These are phyloP conservation scores for Coecobrya sp. DNA, from an alignment of 2,888 invertebrate species.

Conservation along the genomic window DNA sequence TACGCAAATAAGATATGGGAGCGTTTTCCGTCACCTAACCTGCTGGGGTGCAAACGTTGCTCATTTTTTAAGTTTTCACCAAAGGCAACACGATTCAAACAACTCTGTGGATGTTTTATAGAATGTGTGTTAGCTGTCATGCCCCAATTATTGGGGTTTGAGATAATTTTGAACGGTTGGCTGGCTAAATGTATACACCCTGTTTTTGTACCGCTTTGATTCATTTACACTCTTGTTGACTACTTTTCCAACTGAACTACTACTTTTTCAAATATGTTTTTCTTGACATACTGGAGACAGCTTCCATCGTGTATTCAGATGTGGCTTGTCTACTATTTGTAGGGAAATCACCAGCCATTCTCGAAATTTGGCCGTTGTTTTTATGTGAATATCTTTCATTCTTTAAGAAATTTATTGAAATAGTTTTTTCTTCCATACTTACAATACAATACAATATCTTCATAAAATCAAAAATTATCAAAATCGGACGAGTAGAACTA, in stretches of 20 bases:
- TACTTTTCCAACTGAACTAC: background rate
- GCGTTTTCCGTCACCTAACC: background rate
- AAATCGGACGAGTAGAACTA: too few relatives aligned
- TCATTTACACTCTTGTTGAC: background rate
- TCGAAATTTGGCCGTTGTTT: background rate
- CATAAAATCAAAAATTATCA: too few relatives aligned
- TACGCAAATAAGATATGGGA: background rate
- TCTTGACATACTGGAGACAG: background rate
- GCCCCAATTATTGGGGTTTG: background rate
- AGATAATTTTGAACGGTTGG: background rate
- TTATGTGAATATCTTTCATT: background rate
- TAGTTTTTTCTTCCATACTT: background rate
- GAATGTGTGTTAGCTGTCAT: background rate
- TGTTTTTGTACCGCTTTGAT: background rate
- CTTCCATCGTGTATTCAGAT: background rate
- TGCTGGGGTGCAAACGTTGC: background rate
- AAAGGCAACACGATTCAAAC: too few relatives aligned
- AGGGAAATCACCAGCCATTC: background rate
- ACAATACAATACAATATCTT: too few relatives aligned
- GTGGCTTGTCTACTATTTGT: background rate
- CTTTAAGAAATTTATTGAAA: background rate
- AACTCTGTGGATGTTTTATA: background rate
- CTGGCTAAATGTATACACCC: background rate
- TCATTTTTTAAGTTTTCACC: background rate
- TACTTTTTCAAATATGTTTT: constrained; percentile 11